Evolutionary conservation across 2,888 invertebrate genomes (phyloP).

Genomic region (Andricus quercusramuli): DNA sequence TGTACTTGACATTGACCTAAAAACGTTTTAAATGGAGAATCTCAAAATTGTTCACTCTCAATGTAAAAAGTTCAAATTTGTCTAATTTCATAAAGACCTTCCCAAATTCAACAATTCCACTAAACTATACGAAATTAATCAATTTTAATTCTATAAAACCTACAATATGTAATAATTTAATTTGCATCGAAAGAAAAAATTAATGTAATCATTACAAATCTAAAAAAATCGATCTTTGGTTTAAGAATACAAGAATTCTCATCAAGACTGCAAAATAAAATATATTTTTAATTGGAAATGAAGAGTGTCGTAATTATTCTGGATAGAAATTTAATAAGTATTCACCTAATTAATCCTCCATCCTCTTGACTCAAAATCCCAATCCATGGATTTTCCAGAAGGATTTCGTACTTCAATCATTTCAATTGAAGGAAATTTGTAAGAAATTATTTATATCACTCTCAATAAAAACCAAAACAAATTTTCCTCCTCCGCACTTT

Average conservation of each 20-base stretch:
- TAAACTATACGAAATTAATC: too few relatives aligned
- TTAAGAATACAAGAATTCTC: background rate
- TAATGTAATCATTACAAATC: background rate
- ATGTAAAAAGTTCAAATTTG: too few relatives aligned
- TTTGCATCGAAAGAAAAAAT: background rate
- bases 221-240: background rate
- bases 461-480: background rate
- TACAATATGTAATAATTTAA: too few relatives aligned
- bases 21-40: too few relatives aligned
- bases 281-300: background rate
- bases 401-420: background rate
- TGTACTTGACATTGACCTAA: too few relatives aligned
- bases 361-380: background rate
- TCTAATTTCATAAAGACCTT: too few relatives aligned
- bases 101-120: too few relatives aligned
- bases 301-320: background rate
- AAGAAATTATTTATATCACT: background rate
- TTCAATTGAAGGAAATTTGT: background rate
- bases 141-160: too few relatives aligned
- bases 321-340: background rate
- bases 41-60: too few relatives aligned
- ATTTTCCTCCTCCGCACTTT: slow-evolving; percentile 45
- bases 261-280: background rate
- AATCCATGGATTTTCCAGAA: background rate
- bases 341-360: background rate